Base-by-base conservation (phyloP, 2,797 vertebrate species). In the Pipistrellus pygmaeus region DNA sequence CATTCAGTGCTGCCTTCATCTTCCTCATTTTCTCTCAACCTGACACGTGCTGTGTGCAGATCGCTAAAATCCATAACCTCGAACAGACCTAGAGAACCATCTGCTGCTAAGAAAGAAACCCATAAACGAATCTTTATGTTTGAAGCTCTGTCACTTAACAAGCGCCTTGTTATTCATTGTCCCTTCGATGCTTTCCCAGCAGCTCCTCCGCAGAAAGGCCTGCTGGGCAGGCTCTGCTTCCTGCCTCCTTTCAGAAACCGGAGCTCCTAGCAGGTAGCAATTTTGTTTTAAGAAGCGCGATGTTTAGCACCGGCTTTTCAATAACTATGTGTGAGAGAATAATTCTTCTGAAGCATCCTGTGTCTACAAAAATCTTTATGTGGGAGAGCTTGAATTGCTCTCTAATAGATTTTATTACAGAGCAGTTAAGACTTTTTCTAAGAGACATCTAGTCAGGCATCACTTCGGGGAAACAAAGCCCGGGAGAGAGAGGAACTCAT, bases 141-240 rank as follows among this genome's bases (percentile, higher is more conserved):
- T 96, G 95, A 96, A 97, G 97, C 97, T 97, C 97, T 97, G 97
- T 97, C 97, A 94, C 96, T 97, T 97, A 18, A 12, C 94, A 93
- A 97, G 95, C 0, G 91, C 95, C 80, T 97, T 93, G 93, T 97
- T 96, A 95, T 77, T 95, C 97, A 92, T 97, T 96, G 95, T 94
- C 96, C 97, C 96, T 82, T 78, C 85, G 14, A 0, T 8, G 55
- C 94, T 96, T 95, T 93, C 85, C 95, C 90, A 95, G 93, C 87
- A 80, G 27, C 93, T 87, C 76, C 17, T 21, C 10, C 20, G 41
- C 81, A n/a, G 90, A 89, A 41, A 83, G 44, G 30, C 64, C 88
- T 0, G 35, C 17, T 46, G 87, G 73, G 25, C 53, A 14, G n/a
- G 14, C 23, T 44, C 38, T 51, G 60, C 2, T 20, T 11, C 55